Conservation (phyloP, 37 sponge, comb jelly and placozoan species). For the Diacarnus erythraeanus region DNA sequence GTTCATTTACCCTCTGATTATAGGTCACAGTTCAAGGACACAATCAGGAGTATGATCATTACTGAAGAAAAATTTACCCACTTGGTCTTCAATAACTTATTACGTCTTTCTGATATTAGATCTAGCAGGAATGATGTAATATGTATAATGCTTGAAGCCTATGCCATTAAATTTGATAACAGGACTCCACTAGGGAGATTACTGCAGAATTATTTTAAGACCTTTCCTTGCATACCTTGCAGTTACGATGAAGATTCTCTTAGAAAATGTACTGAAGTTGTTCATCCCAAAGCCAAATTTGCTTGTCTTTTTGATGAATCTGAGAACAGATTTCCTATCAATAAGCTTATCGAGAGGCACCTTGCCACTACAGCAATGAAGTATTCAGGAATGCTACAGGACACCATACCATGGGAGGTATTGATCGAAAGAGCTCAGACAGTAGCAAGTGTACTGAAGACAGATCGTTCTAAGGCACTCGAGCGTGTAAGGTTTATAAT, state of each 20-base stretch:
- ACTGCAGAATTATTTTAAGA: not conserved
- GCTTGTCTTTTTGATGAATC: slow-evolving; percentile 32
- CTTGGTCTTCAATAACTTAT: slow-evolving; percentile 16
- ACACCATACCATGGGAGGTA: slow-evolving; percentile 9
- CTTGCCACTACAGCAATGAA: slow-evolving; percentile 16
- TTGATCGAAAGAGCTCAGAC: slow-evolving; percentile 38
- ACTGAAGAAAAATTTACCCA: slow-evolving; percentile 5
- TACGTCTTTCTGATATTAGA: not conserved
- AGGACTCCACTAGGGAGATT: not conserved
- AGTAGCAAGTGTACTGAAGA: not conserved
- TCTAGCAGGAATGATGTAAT: slow-evolving; percentile 21
- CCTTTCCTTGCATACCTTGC: slow-evolving; percentile 50
- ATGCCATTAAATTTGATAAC: slow-evolving; percentile 6
- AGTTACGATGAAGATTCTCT: slow-evolving; percentile 42
- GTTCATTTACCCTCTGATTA: slow-evolving; percentile 45
- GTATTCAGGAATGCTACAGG: slow-evolving; percentile 29
- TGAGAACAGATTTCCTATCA: slow-evolving; percentile 39
- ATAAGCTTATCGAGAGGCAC: not conserved
- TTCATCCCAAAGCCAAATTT: slow-evolving; percentile 35
- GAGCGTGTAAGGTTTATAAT: slow-evolving; percentile 21
- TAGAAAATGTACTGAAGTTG: slow-evolving; percentile 11
- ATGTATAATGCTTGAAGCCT: slow-evolving; percentile 18
- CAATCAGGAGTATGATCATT: not conserved
- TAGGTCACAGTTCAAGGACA: not conserved
- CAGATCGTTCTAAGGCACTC: slow-evolving; percentile 24